phyloP scores from a whole-genome alignment of 2,888 invertebrate genomes.

The Eristalinus aeneus region DNA sequence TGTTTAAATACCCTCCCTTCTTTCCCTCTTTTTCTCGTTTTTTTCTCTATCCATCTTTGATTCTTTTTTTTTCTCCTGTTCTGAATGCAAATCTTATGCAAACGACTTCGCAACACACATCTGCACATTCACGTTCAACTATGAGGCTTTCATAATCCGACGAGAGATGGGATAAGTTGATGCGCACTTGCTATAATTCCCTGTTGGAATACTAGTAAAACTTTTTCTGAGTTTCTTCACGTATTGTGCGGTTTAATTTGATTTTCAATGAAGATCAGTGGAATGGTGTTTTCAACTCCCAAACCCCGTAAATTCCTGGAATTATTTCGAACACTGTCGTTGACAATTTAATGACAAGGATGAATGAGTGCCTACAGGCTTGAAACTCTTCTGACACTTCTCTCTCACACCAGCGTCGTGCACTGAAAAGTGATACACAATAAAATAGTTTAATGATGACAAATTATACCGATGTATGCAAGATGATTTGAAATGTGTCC shows the following conservation, averaged over 20 bases:
- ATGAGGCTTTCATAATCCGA: constrained; percentile 61
- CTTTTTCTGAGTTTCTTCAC: constrained; percentile 64
- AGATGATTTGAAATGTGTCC: constrained; percentile 5
- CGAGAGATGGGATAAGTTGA: constrained; percentile 62
- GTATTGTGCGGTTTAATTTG: constrained; percentile 68
- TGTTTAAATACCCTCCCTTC: constrained; percentile 37
- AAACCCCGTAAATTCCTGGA: constrained; percentile 59
- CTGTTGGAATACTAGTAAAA: constrained; percentile 51
- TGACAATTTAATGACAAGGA: constrained; percentile 63
- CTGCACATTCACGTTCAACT: constrained; percentile 39
- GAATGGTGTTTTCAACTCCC: constrained; percentile 51
- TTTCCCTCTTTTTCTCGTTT: background rate
- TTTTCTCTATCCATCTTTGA: constrained; percentile 5
- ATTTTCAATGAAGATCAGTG: constrained; percentile 67
- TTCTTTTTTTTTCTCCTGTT: constrained; percentile 35
- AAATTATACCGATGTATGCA: constrained; percentile 16
- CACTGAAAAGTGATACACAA: constrained; percentile 8
- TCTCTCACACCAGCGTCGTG: background rate
- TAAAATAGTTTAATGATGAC: constrained; percentile 20
- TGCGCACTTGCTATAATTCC: constrained; percentile 64
- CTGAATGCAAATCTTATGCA: constrained; percentile 69
- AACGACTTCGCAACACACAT: constrained; percentile 44
- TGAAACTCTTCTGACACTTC: constrained; percentile 8
- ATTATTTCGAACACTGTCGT: constrained; percentile 61
- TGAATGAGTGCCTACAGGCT: constrained; percentile 44